Evolutionary conservation across 2,797 vertebrate genomes (phyloP).

Genomic region (Labeo calbasu): DNA sequence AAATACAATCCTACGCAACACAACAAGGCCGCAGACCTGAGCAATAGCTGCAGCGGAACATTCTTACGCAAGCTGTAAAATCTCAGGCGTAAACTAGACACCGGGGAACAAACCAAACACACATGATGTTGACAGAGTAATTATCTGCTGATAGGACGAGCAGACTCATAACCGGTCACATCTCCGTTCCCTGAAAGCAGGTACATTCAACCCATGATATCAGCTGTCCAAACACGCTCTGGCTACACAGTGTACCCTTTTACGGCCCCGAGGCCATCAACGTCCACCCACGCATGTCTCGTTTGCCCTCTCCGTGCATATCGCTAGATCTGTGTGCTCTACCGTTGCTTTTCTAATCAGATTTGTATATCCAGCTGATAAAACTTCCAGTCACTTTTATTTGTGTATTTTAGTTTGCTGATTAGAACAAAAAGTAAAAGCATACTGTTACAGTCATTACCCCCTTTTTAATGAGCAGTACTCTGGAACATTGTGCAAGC

Average conservation of each 20-base stretch:
- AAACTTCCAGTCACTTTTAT: not conserved
- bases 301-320: constrained; percentile 14
- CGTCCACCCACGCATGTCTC: constrained; percentile 46
- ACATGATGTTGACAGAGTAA: constrained; percentile 52
- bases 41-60: not conserved
- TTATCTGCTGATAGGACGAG: constrained; percentile 49
- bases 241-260: constrained; percentile 62
- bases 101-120: constrained; percentile 30
- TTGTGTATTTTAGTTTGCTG: not conserved
- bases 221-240: constrained; percentile 72
- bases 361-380: not conserved
- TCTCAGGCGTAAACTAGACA: constrained; percentile 14
- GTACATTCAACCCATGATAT: constrained; percentile 69
- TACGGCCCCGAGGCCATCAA: constrained; percentile 26
- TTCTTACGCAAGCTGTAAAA: constrained; percentile 35
- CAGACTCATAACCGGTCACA: constrained; percentile 57
- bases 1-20: not conserved
- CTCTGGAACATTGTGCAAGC: constrained; percentile 15
- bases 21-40: not conserved
- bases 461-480: not conserved
- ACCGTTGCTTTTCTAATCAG: not conserved
- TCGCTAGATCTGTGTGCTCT: not conserved
- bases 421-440: not conserved
- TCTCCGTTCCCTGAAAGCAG: constrained; percentile 61
- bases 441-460: not conserved